Evolutionary conservation across 2,888 invertebrate genomes (phyloP), one percentile per base, ranked within the genome.

Genomic region (Anthrax anthrax): DNA sequence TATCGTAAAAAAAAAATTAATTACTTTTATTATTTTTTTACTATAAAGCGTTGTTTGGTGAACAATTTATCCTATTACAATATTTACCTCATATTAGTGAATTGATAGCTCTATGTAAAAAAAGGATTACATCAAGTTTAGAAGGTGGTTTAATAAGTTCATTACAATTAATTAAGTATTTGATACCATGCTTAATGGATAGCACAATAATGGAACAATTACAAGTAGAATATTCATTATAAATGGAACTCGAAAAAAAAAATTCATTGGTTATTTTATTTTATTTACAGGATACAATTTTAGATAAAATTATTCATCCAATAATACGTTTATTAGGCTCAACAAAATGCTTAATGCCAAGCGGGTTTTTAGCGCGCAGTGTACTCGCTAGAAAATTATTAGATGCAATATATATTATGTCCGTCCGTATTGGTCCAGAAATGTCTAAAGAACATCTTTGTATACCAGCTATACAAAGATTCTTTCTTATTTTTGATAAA

Each of bases 1-100:
- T n/a, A n/a, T n/a, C n/a, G n/a, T n/a, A n/a, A n/a, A n/a, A n/a
- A n/a, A n/a, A n/a, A n/a, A n/a, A n/a, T n/a, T n/a, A n/a, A 1
- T 27, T 8, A 9, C 23, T 27, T 27, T 5, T 27, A 23, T 23
- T 23, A 6, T 27, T 27, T 27, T 27, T 27, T 2, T 27, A 8
- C 23, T 27, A 8, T n/a, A n/a, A 61, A 81, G 84, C 78, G 37
- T 72, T 91, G 57, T 91, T 89, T 64, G 91, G 90, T 19, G 89
- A 90, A 60, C 86, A 89, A 58, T 76, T 92, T 50, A 83, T 92
- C 58, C 72, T 91, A 53, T 72, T 86, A 55, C 94, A 94, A 66
- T 94, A 92, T 67, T 71, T 94, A 52, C 89, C 91, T 0, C 90
- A 91, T 61, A 84, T 89, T 71, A 81, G 83, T 29, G 92, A 92